A percentile compares a stretch with the other conserved stretches of the same genome.
These are phyloP conservation scores for Rhinoderma darwinii DNA, from an alignment of 2,113 vertebrate genomes.

Conservation along the genomic window DNA sequence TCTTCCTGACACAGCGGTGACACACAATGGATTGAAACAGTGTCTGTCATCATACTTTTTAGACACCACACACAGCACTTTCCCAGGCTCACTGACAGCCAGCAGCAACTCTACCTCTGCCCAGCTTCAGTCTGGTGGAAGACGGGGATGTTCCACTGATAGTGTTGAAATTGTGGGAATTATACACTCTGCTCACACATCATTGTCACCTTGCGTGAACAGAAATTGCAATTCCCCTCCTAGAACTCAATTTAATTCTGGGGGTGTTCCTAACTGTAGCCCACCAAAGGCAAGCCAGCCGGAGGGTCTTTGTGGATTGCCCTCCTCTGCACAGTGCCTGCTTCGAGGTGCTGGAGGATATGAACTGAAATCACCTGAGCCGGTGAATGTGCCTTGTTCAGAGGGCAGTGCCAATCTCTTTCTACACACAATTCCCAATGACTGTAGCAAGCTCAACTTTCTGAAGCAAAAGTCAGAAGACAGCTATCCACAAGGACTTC, in stretches of 20 bases:
- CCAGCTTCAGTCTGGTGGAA: slow-evolving; percentile 79
- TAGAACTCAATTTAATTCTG: slow-evolving; percentile 73
- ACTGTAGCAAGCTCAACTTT: slow-evolving; percentile 76
- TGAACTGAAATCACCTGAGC: slow-evolving; percentile 78
- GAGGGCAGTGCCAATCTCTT: slow-evolving; percentile 71
- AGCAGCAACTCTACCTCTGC: slow-evolving; percentile 80
- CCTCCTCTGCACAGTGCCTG: slow-evolving; percentile 82
- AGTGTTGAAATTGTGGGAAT: slow-evolving; percentile 83
- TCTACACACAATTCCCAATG: slow-evolving; percentile 69
- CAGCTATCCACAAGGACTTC: slow-evolving; percentile 84
- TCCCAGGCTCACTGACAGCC: slow-evolving; percentile 81
- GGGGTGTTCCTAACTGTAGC: slow-evolving; percentile 72
- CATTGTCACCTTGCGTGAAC: slow-evolving; percentile 86
- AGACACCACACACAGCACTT: slow-evolving; percentile 89
- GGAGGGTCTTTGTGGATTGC: slow-evolving; percentile 79
- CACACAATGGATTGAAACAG: slow-evolving; percentile 76
- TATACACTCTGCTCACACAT: slow-evolving; percentile 87
- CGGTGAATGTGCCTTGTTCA: slow-evolving; percentile 75
- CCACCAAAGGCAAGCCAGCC: slow-evolving; percentile 75
- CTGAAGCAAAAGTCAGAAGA: slow-evolving; percentile 94
- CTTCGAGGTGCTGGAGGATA: slow-evolving; percentile 77
- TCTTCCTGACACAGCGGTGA: slow-evolving; percentile 70
- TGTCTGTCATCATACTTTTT: slow-evolving; percentile 81
- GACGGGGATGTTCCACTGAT: slow-evolving; percentile 79
- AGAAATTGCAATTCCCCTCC: slow-evolving; percentile 77